phyloP scores from a whole-genome alignment of 2,113 vertebrate genomes.

The Sylvicapra grimmia region DNA sequence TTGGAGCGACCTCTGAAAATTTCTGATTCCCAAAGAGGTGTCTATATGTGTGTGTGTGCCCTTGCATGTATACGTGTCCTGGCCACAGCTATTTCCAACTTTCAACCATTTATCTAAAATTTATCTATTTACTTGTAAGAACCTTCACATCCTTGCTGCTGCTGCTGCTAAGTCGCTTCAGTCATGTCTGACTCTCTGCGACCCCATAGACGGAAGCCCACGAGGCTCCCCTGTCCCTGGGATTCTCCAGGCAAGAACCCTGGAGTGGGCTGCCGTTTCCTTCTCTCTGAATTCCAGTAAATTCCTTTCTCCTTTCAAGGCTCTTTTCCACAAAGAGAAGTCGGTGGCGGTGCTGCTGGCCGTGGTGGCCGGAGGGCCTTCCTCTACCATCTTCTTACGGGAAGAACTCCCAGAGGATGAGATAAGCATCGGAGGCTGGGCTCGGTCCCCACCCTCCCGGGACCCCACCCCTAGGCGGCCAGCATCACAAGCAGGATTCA shows the following conservation, averaged over 20 bases:
- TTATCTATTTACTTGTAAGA: not conserved
- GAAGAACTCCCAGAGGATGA: not conserved
- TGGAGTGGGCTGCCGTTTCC: too few species aligned
- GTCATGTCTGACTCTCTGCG: too few species aligned
- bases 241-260: too few species aligned
- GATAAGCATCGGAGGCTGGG: not conserved
- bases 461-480: not conserved
- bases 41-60: not conserved
- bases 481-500: not conserved
- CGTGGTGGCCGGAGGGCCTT: too few species aligned
- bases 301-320: not conserved
- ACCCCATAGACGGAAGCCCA: too few species aligned
- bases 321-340: not conserved
- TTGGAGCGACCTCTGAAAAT: not conserved
- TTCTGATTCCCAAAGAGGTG: not conserved
- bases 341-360: rapidly evolving
- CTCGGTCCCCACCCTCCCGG: not conserved
- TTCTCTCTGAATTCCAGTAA: not conserved
- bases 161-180: too few species aligned
- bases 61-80: rapidly evolving
- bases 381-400: not conserved
- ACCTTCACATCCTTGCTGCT: not conserved
- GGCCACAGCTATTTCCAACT: not conserved
- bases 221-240: too few species aligned
- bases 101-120: not conserved